Conservation (phyloP, 2,797 vertebrate genomes). For the Lemur catta region DNA sequence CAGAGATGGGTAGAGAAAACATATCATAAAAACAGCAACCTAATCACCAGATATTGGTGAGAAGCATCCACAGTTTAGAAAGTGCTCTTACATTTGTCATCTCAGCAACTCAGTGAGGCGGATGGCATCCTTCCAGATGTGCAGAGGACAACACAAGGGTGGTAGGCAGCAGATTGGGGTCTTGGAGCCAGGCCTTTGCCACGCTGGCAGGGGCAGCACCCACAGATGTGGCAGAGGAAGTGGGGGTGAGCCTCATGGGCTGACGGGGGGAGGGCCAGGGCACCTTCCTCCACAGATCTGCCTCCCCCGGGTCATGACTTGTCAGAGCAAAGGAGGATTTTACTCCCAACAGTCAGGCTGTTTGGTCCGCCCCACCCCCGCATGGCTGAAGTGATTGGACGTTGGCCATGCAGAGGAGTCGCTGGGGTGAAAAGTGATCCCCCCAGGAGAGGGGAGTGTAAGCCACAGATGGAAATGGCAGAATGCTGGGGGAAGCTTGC, state of each 20-base stretch:
- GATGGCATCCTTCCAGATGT: background rate
- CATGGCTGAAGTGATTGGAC: background rate
- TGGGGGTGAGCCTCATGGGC: too few species aligned
- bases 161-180: background rate
- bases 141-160: background rate
- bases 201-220: background rate
- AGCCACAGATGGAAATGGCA: background rate
- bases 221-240: background rate
- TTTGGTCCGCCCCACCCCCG: background rate
- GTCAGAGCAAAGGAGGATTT: background rate
- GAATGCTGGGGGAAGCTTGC: background rate
- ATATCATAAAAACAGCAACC: background rate
- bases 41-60: background rate
- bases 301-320: background rate
- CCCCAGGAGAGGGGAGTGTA: background rate
- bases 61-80: background rate
- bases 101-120: background rate
- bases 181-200: accelerated
- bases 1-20: background rate
- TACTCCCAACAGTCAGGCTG: background rate
- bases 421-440: background rate
- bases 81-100: background rate
- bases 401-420: background rate
- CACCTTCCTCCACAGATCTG: background rate
- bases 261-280: background rate